Conservation (phyloP, 1,140 invertebrate genomes). For the Nephotettix cincticeps region DNA sequence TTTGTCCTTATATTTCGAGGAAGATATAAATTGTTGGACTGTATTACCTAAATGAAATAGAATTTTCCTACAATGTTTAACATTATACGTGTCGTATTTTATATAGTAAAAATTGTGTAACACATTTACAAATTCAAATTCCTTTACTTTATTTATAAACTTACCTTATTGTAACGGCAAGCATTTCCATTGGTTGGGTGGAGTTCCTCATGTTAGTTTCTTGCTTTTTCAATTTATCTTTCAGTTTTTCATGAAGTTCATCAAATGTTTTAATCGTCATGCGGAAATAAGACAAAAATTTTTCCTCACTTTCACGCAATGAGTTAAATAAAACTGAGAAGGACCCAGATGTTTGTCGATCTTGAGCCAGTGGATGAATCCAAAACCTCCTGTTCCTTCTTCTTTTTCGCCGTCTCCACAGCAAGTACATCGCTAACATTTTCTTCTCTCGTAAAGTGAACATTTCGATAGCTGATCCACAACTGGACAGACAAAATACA, state of each 20-base stretch:
- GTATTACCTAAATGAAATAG: not conserved
- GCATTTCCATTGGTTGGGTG: constrained; percentile 35
- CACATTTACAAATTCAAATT: not conserved
- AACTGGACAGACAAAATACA: not conserved
- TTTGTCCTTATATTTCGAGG: constrained; percentile 16
- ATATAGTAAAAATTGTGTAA: not conserved
- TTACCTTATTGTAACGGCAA: constrained; percentile 36
- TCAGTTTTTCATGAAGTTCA: constrained; percentile 33
- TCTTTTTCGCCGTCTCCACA: not conserved
- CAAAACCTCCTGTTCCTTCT: constrained; percentile 3
- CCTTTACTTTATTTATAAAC: constrained; percentile 8
- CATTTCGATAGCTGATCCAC: not conserved
- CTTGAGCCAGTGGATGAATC: constrained; percentile 2
- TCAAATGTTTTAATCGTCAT: constrained; percentile 38
- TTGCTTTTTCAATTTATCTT: constrained; percentile 32
- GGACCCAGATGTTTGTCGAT: not conserved
- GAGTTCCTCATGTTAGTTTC: constrained; percentile 36
- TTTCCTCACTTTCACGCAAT: constrained; percentile 22
- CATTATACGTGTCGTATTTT: not conserved
- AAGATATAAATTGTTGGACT: constrained; percentile 19
- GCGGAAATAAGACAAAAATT: constrained; percentile 38
- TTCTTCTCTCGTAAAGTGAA: not conserved
- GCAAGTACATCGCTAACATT: not conserved
- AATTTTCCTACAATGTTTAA: constrained; percentile 13
- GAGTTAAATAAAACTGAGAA: not conserved